Evolutionary conservation across 1,140 invertebrate species (phyloP).

Genomic region (Drosophila chauvacae): DNA sequence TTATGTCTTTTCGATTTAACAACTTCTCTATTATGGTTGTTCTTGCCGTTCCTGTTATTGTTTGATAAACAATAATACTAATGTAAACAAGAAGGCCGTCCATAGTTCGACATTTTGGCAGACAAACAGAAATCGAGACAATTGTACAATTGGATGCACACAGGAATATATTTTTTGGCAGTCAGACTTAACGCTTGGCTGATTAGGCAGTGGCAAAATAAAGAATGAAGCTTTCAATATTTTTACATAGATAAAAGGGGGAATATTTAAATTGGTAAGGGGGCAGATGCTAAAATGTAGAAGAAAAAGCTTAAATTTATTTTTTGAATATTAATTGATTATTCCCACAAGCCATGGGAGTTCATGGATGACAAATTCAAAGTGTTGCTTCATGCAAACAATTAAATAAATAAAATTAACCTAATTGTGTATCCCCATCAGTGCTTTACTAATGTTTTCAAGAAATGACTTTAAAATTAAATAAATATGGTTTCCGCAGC

Average conservation of each 20-base stretch:
- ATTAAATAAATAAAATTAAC: not conserved
- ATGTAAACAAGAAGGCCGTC: constrained; percentile 47
- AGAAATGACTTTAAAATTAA: constrained; percentile 3
- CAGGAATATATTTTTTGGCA: constrained; percentile 46
- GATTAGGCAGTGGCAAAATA: constrained; percentile 25
- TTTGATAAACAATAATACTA: constrained; percentile 64
- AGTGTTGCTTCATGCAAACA: not conserved
- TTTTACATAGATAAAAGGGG: not conserved
- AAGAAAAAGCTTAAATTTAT: not conserved
- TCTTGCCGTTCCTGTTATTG: constrained; percentile 20
- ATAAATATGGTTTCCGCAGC: not conserved
- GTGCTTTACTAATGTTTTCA: not conserved
- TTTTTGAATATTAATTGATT: not conserved
- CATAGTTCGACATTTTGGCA: constrained; percentile 54
- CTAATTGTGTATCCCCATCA: not conserved
- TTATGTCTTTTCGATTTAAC: constrained; percentile 67
- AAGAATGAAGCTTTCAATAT: constrained; percentile 9
- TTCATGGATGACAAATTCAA: not conserved
- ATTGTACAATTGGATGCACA: constrained; percentile 53
- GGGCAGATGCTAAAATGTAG: no score
- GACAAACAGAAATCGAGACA: constrained; percentile 56
- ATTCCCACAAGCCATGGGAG: not conserved
- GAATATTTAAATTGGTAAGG: not conserved
- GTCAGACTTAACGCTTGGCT: constrained; percentile 30
- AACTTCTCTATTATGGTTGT: constrained; percentile 37